These are phyloP conservation scores for Lagorchestes hirsutus DNA, from an alignment of 2,797 vertebrate species.

Conservation along the genomic window DNA sequence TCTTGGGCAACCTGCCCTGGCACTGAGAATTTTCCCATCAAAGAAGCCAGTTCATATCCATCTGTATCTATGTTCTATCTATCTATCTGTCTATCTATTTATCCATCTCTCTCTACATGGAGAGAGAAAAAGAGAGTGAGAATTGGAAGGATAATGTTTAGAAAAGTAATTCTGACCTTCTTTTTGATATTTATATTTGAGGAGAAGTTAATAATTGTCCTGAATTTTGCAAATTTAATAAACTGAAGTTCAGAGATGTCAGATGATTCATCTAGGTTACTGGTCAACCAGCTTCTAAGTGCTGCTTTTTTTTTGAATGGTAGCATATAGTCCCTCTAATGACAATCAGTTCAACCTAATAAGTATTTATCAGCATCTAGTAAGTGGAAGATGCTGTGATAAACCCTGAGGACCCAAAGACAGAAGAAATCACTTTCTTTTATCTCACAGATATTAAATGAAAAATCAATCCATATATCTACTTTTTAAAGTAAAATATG, in stretches of 20 bases:
- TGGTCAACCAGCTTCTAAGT: background rate
- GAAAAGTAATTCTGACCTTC: conserved; percentile 7
- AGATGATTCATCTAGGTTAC: background rate
- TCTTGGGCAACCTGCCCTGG: background rate
- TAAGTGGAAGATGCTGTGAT: background rate
- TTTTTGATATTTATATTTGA: conserved; percentile 1
- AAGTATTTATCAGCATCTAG: background rate
- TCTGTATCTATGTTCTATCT: too few species aligned
- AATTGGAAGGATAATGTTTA: background rate
- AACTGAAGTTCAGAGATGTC: background rate
- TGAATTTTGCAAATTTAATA: background rate
- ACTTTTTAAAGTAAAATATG: background rate
- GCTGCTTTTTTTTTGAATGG: background rate
- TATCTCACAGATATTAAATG: background rate
- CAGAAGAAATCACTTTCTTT: background rate
- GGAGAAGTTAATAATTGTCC: background rate
- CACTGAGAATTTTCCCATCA: background rate
- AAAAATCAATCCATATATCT: background rate
- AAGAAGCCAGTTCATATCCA: background rate
- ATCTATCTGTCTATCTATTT: too few species aligned
- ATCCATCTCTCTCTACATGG: too few species aligned
- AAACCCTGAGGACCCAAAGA: background rate
- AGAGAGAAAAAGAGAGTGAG: too few species aligned
- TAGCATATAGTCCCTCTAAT: background rate
- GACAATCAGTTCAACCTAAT: background rate